Conservation (phyloP, 2,797 vertebrate genomes). For the Crossoptilon crossoptilon region DNA sequence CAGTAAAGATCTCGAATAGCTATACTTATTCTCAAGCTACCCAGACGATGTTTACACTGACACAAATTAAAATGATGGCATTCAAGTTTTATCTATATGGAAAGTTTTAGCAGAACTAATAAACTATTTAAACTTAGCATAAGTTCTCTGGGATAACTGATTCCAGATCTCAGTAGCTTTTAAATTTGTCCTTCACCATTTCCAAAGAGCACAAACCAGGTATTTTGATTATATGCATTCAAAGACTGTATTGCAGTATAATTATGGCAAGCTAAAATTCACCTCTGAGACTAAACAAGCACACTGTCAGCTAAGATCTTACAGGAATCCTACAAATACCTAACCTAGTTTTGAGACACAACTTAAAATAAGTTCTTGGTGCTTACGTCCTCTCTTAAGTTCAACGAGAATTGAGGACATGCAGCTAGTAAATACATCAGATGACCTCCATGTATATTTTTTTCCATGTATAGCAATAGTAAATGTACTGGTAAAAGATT, state of each 20-base stretch:
- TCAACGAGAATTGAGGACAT: background rate
- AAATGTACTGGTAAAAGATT: background rate
- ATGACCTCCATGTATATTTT: background rate
- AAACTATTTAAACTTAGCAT: background rate
- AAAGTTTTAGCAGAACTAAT: background rate
- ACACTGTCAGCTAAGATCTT: background rate
- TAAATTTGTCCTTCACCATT: background rate
- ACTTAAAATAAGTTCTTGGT: background rate
- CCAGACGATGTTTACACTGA: background rate
- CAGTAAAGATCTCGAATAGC: background rate
- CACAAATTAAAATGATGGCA: background rate
- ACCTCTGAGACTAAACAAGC: background rate
- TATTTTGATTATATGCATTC: background rate
- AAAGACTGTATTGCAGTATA: background rate
- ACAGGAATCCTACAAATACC: background rate
- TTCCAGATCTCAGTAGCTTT: background rate
- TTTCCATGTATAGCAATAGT: background rate
- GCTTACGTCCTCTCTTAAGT: background rate
- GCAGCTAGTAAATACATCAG: background rate
- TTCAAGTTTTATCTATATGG: background rate
- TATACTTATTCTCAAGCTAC: background rate
- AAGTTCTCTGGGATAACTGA: background rate
- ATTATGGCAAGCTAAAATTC: background rate
- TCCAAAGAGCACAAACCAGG: background rate
- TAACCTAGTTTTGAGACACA: background rate